phyloP scores from a whole-genome alignment of 2,797 vertebrate genomes.

The Nothura maculosa region DNA sequence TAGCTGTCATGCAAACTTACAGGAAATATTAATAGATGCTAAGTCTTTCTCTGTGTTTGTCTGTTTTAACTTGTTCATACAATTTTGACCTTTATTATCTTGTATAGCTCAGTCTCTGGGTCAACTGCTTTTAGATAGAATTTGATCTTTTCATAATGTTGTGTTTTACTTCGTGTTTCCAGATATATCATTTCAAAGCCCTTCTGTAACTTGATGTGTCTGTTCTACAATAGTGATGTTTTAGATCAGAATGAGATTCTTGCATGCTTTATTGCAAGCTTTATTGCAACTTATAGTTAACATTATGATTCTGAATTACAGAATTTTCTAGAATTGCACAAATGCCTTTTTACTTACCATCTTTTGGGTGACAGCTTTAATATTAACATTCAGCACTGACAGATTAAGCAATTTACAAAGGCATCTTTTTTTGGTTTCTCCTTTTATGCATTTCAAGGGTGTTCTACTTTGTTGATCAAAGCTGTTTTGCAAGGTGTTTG shows the following conservation, averaged over 20 bases:
- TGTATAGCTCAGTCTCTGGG: not conserved
- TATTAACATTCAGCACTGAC: not conserved
- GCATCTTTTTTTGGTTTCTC: not conserved
- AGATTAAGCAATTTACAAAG: not conserved
- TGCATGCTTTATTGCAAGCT: not conserved
- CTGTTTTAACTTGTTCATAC: not conserved
- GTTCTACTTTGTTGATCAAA: not conserved
- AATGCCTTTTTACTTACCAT: not conserved
- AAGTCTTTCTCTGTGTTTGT: not conserved
- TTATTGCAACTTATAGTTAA: not conserved
- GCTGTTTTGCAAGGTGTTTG: not conserved
- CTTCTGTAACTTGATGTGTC: not conserved
- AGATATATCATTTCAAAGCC: not conserved
- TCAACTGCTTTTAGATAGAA: not conserved
- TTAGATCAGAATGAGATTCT: not conserved
- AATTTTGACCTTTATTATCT: not conserved
- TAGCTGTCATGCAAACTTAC: not conserved
- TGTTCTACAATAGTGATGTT: not conserved
- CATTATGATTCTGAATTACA: not conserved
- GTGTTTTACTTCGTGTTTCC: not conserved
- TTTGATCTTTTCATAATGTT: not conserved
- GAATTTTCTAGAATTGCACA: not conserved
- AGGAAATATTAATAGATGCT: not conserved
- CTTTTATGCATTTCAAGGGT: not conserved
- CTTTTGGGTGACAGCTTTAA: not conserved